A percentile compares a stretch with the other conserved stretches of the same genome.
phyloP scores from a whole-genome alignment of 1,140 invertebrate species.

The Euwallacea similis region DNA sequence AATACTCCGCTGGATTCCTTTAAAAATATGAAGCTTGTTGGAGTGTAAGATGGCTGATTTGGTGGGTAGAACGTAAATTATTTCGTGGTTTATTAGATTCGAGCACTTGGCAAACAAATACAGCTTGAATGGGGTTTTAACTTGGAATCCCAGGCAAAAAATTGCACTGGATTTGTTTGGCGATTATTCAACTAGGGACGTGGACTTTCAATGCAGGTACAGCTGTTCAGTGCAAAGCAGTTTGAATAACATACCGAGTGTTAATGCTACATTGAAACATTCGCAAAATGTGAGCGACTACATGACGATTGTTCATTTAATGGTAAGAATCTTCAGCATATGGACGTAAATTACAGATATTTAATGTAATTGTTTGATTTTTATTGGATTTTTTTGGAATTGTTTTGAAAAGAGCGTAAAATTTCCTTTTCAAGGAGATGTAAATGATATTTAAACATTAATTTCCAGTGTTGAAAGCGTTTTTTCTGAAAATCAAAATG shows the following conservation, averaged over 20 bases:
- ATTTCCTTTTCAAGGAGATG: too few species aligned
- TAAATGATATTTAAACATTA: too few species aligned
- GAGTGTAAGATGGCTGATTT: slow-evolving; percentile 57
- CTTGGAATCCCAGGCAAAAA: slow-evolving; percentile 63
- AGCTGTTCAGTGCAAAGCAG: slow-evolving; percentile 61
- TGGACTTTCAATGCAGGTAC: slow-evolving; percentile 55
- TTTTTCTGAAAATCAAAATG: too few species aligned
- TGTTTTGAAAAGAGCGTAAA: too few species aligned
- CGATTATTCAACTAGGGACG: slow-evolving; percentile 52
- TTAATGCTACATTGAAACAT: slow-evolving; percentile 60
- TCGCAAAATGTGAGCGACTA: slow-evolving; percentile 55
- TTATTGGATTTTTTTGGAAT: too few species aligned
- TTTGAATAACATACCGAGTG: slow-evolving; percentile 59
- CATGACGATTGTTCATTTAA: slow-evolving; percentile 59
- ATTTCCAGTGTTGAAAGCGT: too few species aligned
- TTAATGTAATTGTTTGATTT: too few species aligned
- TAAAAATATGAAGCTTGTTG: slow-evolving; percentile 66
- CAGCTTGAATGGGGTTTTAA: slow-evolving; percentile 52
- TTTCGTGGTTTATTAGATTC: slow-evolving; percentile 50
- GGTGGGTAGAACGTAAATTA: background rate
- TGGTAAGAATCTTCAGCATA: slow-evolving; percentile 40
- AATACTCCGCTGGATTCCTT: slow-evolving; percentile 74
- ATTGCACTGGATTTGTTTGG: slow-evolving; percentile 58
- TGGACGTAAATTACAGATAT: background rate
- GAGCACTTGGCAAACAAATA: slow-evolving; percentile 52